These are phyloP conservation scores for Portunus trituberculatus DNA, from an alignment of 1,140 invertebrate species.

Conservation along the genomic window DNA sequence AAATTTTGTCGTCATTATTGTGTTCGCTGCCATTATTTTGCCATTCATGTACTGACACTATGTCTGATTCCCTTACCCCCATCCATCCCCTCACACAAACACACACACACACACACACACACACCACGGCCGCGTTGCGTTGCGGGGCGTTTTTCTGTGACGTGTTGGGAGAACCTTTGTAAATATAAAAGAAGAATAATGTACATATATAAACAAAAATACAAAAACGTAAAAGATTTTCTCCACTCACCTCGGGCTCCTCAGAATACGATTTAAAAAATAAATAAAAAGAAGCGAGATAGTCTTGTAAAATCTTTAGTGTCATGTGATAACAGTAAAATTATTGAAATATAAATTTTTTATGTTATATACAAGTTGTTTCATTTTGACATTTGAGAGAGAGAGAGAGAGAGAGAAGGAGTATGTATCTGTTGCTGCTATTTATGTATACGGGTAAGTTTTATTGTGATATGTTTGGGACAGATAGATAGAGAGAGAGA, in stretches of 20 bases:
- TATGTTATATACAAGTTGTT: slow-evolving; percentile 72
- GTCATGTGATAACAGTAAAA: slow-evolving; percentile 76
- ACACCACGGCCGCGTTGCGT: neutral
- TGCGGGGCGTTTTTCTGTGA: neutral
- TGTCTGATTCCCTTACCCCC: neutral
- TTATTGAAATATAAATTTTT: slow-evolving; percentile 77
- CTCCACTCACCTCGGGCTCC: slow-evolving; percentile 38
- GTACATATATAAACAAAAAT: slow-evolving; percentile 35
- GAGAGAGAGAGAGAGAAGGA: too few species aligned
- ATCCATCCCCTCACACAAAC: neutral
- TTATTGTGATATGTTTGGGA: too few species aligned
- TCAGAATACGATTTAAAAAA: too few species aligned
- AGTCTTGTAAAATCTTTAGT: slow-evolving; percentile 76
- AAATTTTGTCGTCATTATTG: too few species aligned
- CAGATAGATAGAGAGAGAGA: neutral
- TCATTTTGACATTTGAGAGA: neutral
- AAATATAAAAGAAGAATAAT: neutral
- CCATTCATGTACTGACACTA: too few species aligned
- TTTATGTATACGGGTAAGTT: too few species aligned
- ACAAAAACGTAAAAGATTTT: slow-evolving; percentile 66
- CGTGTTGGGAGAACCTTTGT: slow-evolving; percentile 25
- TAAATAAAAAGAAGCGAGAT: slow-evolving; percentile 49
- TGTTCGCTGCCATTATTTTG: too few species aligned
- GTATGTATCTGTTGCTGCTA: too few species aligned
- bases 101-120: slow-evolving; percentile 20